Conservation (phyloP, 2,888 invertebrate genomes). For the Drosophila aldrichi region DNA sequence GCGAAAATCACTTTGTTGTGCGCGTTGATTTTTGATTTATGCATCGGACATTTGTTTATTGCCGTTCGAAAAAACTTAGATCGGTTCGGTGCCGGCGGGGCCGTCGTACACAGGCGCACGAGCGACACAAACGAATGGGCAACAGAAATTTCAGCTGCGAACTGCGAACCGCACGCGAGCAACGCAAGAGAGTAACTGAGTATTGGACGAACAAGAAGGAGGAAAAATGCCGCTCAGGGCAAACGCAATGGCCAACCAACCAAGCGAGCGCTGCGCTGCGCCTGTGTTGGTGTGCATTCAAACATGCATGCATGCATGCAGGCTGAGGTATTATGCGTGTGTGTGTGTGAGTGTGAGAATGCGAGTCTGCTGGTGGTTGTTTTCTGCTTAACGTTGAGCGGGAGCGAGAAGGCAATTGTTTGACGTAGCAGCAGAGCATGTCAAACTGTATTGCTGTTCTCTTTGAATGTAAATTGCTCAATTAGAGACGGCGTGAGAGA, state of each 20-base stretch:
- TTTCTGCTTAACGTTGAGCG: conserved; percentile 8
- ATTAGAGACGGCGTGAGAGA: conserved; percentile 20
- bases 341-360: conserved; percentile 19
- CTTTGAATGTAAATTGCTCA: conserved; percentile 39
- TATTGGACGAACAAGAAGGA: conserved; percentile 11
- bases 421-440: conserved; percentile 9
- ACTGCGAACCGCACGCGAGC: conserved; percentile 66
- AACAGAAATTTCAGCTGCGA: conserved; percentile 20
- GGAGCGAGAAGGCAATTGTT: conserved; percentile 48
- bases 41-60: conserved; percentile 65
- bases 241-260: conserved; percentile 67
- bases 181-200: conserved; percentile 65
- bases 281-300: conserved; percentile 36
- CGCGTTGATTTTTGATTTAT: conserved; percentile 57
- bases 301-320: not conserved
- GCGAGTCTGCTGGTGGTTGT: conserved; percentile 46
- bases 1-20: conserved; percentile 23
- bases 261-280: conserved; percentile 35
- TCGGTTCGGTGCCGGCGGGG: conserved; percentile 46
- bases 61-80: conserved; percentile 21
- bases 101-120: conserved; percentile 15
- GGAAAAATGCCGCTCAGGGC: conserved; percentile 33
- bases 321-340: not conserved
- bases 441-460: conserved; percentile 40
- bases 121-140: conserved; percentile 21